A percentile compares a stretch with the other conserved stretches of the same genome.
phyloP scores from a whole-genome alignment of 2,888 invertebrate genomes.

The Gerris lacustris region DNA sequence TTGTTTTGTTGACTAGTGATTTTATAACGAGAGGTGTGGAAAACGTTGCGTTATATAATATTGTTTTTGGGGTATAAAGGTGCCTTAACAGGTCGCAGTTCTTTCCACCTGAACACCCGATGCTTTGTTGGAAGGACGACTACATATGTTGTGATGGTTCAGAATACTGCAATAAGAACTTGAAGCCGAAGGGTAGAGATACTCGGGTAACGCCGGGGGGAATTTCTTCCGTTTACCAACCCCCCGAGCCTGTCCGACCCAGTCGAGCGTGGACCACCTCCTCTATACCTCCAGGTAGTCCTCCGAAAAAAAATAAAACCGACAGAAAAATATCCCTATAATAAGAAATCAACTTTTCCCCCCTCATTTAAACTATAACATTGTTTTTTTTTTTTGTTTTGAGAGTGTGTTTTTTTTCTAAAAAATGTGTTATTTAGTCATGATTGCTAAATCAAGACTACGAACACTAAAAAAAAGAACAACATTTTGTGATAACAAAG shows the following conservation, averaged over 20 bases:
- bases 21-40: no score
- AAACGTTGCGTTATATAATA: not conserved
- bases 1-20: no score
- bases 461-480: no score
- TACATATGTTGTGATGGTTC: constrained; percentile 16
- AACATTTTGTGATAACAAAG: no score
- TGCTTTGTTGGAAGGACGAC: constrained; percentile 16
- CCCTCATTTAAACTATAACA: not conserved
- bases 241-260: not conserved
- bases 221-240: not conserved
- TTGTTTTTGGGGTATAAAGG: constrained; percentile 33
- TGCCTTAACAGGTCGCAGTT: constrained; percentile 42
- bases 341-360: not conserved
- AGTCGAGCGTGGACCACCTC: not conserved
- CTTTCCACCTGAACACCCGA: constrained; percentile 50
- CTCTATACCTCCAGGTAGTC: constrained; percentile 2
- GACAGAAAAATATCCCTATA: not conserved
- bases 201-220: not conserved
- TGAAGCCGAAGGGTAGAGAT: not conserved
- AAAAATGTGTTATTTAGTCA: no score
- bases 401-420: not conserved
- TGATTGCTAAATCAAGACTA: no score
- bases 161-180: constrained; percentile 22
- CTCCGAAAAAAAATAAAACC: no score
- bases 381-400: not conserved